A percentile compares a stretch with the other conserved stretches of the same genome.
phyloP scores from a whole-genome alignment of 2,888 invertebrate species.

The Hemistola chrysoprasaria region DNA sequence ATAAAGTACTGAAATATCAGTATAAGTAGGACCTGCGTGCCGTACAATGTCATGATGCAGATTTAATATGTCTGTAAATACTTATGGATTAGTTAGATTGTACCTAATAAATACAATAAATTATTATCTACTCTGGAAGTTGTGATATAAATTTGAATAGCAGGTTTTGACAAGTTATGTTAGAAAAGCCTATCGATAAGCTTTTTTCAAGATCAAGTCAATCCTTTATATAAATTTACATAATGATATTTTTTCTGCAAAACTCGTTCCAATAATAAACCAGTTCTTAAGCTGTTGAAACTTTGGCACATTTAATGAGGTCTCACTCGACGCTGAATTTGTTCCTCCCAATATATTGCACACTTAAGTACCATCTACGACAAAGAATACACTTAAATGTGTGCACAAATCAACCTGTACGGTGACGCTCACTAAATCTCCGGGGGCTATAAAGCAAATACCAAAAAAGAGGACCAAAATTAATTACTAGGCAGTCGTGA shows the following conservation, averaged over 20 bases:
- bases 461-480: constrained; percentile 65
- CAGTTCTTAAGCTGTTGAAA: constrained; percentile 50
- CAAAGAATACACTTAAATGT: constrained; percentile 66
- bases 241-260: constrained; percentile 12
- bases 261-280: constrained; percentile 26
- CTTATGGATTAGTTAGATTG: no score
- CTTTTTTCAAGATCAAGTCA: no score
- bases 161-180: no score
- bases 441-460: constrained; percentile 58
- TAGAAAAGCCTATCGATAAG: no score
- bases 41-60: no score
- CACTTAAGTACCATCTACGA: constrained; percentile 58
- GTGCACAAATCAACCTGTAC: constrained; percentile 66
- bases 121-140: no score
- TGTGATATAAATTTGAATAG: no score
- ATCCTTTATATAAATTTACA: constrained; percentile 17
- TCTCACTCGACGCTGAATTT: constrained; percentile 65
- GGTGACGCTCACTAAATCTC: constrained; percentile 69
- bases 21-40: no score
- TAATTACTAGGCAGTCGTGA: constrained; percentile 69
- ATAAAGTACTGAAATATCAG: no score
- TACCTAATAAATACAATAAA: no score
- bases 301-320: constrained; percentile 61
- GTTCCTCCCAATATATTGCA: constrained; percentile 69
- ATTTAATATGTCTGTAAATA: no score